phyloP scores from a whole-genome alignment of 1,140 invertebrate species.

The Drosophila nigromelanica region DNA sequence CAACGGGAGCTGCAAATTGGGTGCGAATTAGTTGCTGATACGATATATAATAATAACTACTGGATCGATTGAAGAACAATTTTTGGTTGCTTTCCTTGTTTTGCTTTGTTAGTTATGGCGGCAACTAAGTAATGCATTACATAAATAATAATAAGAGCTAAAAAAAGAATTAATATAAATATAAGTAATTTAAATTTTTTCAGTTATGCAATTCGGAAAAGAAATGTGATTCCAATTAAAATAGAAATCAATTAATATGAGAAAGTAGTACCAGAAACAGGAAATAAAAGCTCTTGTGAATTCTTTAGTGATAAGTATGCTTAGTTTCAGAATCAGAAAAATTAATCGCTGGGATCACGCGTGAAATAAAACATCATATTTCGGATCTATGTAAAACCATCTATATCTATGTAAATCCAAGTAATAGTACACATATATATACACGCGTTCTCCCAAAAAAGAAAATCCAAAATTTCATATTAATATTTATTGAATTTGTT shows the following conservation, averaged over 20 bases:
- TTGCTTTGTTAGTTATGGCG: conserved; percentile 54
- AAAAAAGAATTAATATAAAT: conserved; percentile 31
- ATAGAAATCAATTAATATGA: too few species aligned
- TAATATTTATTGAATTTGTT: conserved; percentile 59
- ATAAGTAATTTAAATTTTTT: background rate
- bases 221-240: too few species aligned
- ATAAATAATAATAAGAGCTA: conserved; percentile 24
- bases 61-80: background rate
- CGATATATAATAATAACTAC: background rate
- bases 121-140: conserved; percentile 22
- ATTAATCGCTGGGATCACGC: too few species aligned
- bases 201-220: too few species aligned
- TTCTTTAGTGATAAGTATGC: background rate
- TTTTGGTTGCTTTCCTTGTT: conserved; percentile 36
- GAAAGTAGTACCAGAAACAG: background rate
- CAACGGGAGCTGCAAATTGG: conserved; percentile 54
- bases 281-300: background rate
- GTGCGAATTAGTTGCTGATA: conserved; percentile 68
- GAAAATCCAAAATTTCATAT: background rate
- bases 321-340: too few species aligned
- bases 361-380: too few species aligned
- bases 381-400: too few species aligned
- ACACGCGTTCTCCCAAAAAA: background rate
- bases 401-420: too few species aligned
- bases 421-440: too few species aligned